Evolutionary conservation across 2,797 vertebrate genomes (phyloP).

Genomic region (Helicolenus hilgendorfi): DNA sequence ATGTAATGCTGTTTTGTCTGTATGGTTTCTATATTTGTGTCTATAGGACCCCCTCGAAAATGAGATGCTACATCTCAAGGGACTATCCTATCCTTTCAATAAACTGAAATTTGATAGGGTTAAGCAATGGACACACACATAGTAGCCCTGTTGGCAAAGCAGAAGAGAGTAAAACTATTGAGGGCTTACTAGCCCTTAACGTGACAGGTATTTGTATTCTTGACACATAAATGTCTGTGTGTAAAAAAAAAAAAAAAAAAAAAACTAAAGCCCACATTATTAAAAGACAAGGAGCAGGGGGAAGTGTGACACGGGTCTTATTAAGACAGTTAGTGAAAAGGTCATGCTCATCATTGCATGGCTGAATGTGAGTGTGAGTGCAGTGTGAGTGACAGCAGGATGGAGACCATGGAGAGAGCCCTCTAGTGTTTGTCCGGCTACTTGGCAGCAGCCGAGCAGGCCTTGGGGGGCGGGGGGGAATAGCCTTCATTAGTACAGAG

Average conservation of each 20-base stretch:
- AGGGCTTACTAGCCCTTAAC: background rate
- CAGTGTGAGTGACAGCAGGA: conserved; percentile 65
- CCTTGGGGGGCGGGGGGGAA: background rate
- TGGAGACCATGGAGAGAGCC: conserved; percentile 88
- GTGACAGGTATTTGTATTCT: conserved; percentile 12
- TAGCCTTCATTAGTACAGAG: conserved; percentile 41
- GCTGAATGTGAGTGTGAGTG: conserved; percentile 11
- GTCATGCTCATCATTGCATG: conserved; percentile 56
- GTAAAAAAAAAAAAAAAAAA: background rate
- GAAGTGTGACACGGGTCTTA: conserved; percentile 33
- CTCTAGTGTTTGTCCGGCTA: conserved; percentile 93
- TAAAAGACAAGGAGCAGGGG: conserved; percentile 1
- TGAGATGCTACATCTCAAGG: too few species aligned
- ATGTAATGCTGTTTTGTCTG: too few species aligned
- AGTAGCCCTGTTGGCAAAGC: background rate
- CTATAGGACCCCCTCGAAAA: too few species aligned
- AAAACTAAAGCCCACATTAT: background rate
- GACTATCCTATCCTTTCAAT: too few species aligned
- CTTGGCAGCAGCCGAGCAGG: conserved; percentile 72
- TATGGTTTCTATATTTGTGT: too few species aligned
- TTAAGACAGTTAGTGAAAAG: conserved; percentile 65
- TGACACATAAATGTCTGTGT: background rate
- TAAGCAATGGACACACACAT: conserved; percentile 19
- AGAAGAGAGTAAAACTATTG: background rate
- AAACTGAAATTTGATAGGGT: conserved; percentile 43